Base-by-base conservation (phyloP, 2,797 vertebrate species). In the Masticophis lateralis region DNA sequence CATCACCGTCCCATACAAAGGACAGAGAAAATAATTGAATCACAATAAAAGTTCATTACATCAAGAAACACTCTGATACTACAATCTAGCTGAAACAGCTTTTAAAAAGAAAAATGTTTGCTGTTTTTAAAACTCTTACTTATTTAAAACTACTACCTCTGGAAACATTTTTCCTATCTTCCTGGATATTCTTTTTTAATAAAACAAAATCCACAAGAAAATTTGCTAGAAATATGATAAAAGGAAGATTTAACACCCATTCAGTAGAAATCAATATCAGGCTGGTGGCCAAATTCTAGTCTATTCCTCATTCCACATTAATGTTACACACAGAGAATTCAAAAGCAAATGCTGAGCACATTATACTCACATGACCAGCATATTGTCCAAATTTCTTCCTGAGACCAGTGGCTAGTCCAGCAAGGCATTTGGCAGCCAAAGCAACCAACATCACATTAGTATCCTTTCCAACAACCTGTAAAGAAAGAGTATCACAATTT, bases 321-420 rank as follows among this genome's bases (percentile, higher is more conserved):
- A 53, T 61, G 61, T 25, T 91, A 13, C 5, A 0, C 2, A 61
- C 25, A 53, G 12, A 10, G 88, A 59, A 43, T 83, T 83, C 20
- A 47, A 83, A 47, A 83, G 69, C 37, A 5, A 57, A 51, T 10
- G 22, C 59, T 92, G n/a, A 92, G 89, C 47, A 94, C 57, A 93
- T 20, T 93, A 92, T 96, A 98, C 99, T 98, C 97, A 99, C 99
- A 92, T 98, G 98, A 96, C 98, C 98, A 95, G 99, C 98, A 96
- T 99, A 99, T n/a, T 98, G 98, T 94, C 99, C 99, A 98, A 99
- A 99, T 97, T 99, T 99, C 98, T 99, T 99, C 95, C 99, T 98
- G 92, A 99, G 98, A 53, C 99, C 99, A 93, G 98, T 0, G 92
- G 99, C 99, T 92, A 99, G 96, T 91, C 97, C 98, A 94, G 99